Conservation (phyloP, 2,888 invertebrate species). For the Drosophila prolongata region DNA sequence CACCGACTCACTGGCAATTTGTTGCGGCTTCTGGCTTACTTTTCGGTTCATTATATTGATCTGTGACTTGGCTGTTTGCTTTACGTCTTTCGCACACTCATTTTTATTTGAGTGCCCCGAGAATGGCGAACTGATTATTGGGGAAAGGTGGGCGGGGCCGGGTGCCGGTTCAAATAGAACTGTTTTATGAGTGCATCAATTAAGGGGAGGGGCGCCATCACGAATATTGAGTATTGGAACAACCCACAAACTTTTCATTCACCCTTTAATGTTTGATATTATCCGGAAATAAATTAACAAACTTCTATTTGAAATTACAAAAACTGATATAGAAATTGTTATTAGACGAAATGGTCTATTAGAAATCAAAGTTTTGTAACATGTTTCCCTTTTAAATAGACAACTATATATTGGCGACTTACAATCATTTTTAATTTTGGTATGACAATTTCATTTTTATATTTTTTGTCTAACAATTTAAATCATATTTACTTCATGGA, state of each 20-base stretch:
- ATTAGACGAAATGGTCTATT: too few species aligned
- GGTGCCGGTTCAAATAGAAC: constrained; percentile 4
- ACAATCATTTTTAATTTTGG: too few species aligned
- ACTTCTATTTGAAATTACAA: too few species aligned
- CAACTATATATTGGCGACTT: too few species aligned
- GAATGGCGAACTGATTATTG: constrained; percentile 13
- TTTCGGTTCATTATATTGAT: constrained; percentile 51
- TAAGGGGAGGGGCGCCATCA: not conserved
- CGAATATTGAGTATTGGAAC: not conserved
- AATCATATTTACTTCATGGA: too few species aligned
- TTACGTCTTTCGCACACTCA: constrained; percentile 44
- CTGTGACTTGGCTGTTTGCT: constrained; percentile 30
- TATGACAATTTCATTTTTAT: too few species aligned
- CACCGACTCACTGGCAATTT: constrained; percentile 50
- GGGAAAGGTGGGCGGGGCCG: not conserved
- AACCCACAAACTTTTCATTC: not conserved
- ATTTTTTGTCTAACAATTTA: too few species aligned
- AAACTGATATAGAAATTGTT: too few species aligned
- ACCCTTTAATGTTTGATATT: too few species aligned
- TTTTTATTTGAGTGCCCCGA: constrained; percentile 39
- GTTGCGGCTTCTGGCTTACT: constrained; percentile 50
- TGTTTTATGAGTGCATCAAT: constrained; percentile 29
- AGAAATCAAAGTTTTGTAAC: too few species aligned
- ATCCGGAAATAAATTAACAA: too few species aligned
- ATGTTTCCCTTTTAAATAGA: too few species aligned